Conservation (phyloP, 2,113 vertebrate species). For the Clupea harengus region DNA sequence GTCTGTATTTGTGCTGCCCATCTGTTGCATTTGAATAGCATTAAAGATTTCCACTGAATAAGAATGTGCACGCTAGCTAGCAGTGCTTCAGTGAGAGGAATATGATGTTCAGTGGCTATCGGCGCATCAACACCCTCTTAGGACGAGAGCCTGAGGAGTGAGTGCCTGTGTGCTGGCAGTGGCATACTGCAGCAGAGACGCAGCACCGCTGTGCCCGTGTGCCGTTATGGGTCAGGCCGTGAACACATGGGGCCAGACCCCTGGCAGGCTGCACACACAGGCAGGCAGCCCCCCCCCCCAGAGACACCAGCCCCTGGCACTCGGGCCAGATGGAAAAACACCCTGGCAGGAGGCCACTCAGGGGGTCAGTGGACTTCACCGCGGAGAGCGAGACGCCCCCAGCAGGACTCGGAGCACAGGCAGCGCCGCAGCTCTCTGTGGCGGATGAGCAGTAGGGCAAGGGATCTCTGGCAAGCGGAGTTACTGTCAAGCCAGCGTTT, state of each 20-base stretch:
- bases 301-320: not conserved
- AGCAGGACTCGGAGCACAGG: not conserved
- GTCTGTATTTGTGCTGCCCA: not conserved
- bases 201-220: not conserved
- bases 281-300: not conserved
- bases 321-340: not conserved
- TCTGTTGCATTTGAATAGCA: not conserved
- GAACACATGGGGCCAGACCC: constrained; percentile 7
- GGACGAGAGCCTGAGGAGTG: not conserved
- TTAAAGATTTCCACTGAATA: not conserved
- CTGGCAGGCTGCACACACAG: not conserved
- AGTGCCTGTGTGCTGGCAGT: not conserved
- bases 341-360: not conserved
- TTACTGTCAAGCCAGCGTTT: too few species aligned
- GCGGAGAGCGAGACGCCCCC: not conserved
- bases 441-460: not conserved
- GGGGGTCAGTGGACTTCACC: not conserved
- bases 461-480: not conserved
- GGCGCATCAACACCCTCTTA: not conserved
- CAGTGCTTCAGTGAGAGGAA: not conserved
- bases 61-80: not conserved
- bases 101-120: not conserved
- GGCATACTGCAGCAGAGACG: not conserved
- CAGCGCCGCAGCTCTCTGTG: not conserved
- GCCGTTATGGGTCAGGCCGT: not conserved